Evolutionary conservation across 1,140 invertebrate genomes (phyloP).

Genomic region (Cherax destructor): DNA sequence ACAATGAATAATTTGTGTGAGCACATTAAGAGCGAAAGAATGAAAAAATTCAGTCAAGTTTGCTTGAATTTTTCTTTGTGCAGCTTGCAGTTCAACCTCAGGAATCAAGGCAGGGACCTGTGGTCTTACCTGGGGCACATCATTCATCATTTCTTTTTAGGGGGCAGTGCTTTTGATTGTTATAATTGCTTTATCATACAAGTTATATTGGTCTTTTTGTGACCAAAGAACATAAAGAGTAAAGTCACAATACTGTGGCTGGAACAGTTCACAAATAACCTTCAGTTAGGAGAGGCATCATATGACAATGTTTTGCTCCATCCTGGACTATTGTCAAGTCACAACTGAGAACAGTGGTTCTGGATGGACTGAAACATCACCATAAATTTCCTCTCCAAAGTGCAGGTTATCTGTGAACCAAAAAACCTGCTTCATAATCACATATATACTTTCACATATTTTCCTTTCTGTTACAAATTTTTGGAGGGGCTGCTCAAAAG

Average conservation of each 20-base stretch:
- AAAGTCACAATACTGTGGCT: too few species aligned
- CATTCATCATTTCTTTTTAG: conserved; percentile 12
- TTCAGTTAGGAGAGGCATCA: too few species aligned
- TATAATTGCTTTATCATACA: conserved; percentile 5
- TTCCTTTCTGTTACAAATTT: conserved; percentile 38
- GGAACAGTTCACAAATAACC: too few species aligned
- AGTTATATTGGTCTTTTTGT: conserved; percentile 19
- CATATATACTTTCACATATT: conserved; percentile 13
- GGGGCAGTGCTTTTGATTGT: conserved; percentile 16
- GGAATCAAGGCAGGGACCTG: conserved; percentile 66
- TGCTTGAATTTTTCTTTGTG: conserved; percentile 33
- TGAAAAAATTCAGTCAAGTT: conserved; percentile 7
- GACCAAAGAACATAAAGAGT: conserved; percentile 4
- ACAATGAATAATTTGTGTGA: conserved; percentile 18
- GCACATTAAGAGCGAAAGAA: conserved; percentile 6
- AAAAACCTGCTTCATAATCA: background rate
- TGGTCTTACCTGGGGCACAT: conserved; percentile 33
- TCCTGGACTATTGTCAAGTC: too few species aligned
- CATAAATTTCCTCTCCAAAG: too few species aligned
- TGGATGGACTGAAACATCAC: too few species aligned
- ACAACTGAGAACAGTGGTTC: too few species aligned
- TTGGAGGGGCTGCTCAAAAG: conserved; percentile 34
- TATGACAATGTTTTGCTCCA: too few species aligned
- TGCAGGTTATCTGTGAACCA: too few species aligned
- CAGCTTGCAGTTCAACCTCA: conserved; percentile 61